Evolutionary conservation across 1,140 invertebrate species (phyloP), one percentile per base, ranked within the genome.

Genomic region (Drosophila burlai): DNA sequence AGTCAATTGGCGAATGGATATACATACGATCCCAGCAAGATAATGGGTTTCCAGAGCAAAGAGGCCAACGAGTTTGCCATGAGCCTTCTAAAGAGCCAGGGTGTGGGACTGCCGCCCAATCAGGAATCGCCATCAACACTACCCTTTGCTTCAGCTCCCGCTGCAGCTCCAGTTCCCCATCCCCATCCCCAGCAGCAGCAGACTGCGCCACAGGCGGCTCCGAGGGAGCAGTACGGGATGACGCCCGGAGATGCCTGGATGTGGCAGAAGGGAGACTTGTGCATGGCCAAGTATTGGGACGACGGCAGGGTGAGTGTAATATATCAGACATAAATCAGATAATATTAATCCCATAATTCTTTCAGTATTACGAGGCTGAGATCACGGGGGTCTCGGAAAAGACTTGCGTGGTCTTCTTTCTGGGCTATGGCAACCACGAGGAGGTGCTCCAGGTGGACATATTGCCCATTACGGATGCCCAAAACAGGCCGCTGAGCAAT

Each of bases 261-360:
- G 64, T 97, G 96, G 96, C 96, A 95, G 83, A 93, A 95, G 55
- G 97, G 97, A 24, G 97, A 98, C 91, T 94, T 95, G 49, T 98
- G 97, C 93, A 94, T 98, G 92, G 97, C 97, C 8, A 97, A 97
- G 89, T 98, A 98, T 93, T 98, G 97, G 97, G 97, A 98, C 93
- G 97, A 98, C 94, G 96, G 97, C 84, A 95, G 95, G 94, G 97
- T 98, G 93, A 94, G 94, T 94, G 94, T 94, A 29, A 58, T 43
- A n/a, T n/a, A n/a, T n/a, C 47, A 45, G 45, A 34, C 50, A 29
- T 10, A n/a, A 40, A 11, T 49, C 18, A 42, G 24, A 38, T 36
- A 46, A 16, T 15, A 45, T 4, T 21, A 16, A 15, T 2, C 7
- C 10, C 24, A 18, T 47, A 75, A 76, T 69, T 62, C 89, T 95